These are phyloP conservation scores for Helicoverpa armigera DNA, from an alignment of 1,140 invertebrate species.

Conservation along the genomic window DNA sequence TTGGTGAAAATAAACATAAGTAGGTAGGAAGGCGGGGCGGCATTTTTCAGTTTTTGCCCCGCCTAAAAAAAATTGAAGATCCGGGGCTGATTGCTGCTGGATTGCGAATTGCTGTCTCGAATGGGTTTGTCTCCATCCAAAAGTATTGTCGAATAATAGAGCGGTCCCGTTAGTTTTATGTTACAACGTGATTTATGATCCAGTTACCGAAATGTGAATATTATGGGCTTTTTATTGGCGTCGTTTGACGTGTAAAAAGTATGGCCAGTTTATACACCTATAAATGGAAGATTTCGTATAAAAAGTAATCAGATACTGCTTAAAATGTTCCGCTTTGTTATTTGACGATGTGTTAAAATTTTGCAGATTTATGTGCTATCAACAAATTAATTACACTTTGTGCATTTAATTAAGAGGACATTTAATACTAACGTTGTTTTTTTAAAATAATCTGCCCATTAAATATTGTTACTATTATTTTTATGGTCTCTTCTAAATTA, in stretches of 20 bases:
- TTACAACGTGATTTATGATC: constrained; percentile 45
- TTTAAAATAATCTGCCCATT: background rate
- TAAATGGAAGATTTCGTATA: constrained; percentile 25
- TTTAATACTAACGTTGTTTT: constrained; percentile 4
- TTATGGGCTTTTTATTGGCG: constrained; percentile 44
- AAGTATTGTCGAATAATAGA: constrained; percentile 31
- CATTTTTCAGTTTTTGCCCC: too few relatives aligned
- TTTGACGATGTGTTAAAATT: constrained; percentile 32
- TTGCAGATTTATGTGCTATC: background rate
- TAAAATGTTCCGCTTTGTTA: constrained; percentile 39
- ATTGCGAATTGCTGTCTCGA: constrained; percentile 46
- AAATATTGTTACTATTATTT: constrained; percentile 18
- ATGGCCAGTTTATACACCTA: constrained; percentile 3
- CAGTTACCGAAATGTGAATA: constrained; percentile 42
- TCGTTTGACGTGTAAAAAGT: constrained; percentile 36
- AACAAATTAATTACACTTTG: background rate
- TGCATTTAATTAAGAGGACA: constrained; percentile 10
- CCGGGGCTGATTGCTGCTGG: too few relatives aligned
- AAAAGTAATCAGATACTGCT: constrained; percentile 26
- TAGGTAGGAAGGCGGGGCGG: too few relatives aligned
- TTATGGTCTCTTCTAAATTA: constrained; percentile 25
- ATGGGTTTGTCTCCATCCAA: constrained; percentile 37
- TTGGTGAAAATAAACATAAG: too few relatives aligned
- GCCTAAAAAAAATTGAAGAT: too few relatives aligned
- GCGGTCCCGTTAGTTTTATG: constrained; percentile 43